These are phyloP conservation scores for Nemapogon koenigi DNA, from an alignment of 2,888 invertebrate genomes.

Conservation along the genomic window DNA sequence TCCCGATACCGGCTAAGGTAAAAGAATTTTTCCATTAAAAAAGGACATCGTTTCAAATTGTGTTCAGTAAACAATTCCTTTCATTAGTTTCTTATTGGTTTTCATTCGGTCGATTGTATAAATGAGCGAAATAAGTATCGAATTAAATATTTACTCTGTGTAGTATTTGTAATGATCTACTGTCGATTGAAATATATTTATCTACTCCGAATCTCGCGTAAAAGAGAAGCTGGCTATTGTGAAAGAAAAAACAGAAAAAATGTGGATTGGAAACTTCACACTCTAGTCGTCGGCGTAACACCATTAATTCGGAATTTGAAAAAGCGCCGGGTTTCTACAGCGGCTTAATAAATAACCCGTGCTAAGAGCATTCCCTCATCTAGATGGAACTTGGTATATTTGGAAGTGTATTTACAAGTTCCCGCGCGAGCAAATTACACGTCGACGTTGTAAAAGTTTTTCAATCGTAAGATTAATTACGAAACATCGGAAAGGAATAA, in stretches of 20 bases:
- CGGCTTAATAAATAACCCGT: constrained; percentile 19
- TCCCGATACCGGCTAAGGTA: constrained; percentile 30
- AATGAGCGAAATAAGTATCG: constrained; percentile 2
- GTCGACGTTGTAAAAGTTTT: constrained; percentile 6
- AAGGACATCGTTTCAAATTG: constrained; percentile 47
- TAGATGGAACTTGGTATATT: constrained; percentile 11
- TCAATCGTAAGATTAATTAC: constrained; percentile 9
- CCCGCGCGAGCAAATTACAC: constrained; percentile 4
- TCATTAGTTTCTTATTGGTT: constrained; percentile 17
- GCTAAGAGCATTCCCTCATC: constrained; percentile 28
- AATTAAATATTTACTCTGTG: constrained; percentile 6
- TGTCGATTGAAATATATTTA: no score
- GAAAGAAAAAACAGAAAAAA: constrained; percentile 5
- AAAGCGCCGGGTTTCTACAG: constrained; percentile 3
- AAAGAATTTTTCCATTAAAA: constrained; percentile 50
- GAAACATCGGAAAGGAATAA: background rate
- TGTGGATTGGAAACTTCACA: constrained; percentile 8
- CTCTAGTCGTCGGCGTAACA: constrained; percentile 10
- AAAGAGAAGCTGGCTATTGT: background rate
- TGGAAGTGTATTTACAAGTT: constrained; percentile 5
- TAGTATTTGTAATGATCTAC: constrained; percentile 2
- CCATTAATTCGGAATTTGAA: constrained; percentile 19
- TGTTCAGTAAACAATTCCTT: constrained; percentile 44
- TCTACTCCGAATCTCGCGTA: no score
- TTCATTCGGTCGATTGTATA: background rate